Conservation (phyloP, 2,797 vertebrate species). For the Odontamblyopus rebecca region DNA sequence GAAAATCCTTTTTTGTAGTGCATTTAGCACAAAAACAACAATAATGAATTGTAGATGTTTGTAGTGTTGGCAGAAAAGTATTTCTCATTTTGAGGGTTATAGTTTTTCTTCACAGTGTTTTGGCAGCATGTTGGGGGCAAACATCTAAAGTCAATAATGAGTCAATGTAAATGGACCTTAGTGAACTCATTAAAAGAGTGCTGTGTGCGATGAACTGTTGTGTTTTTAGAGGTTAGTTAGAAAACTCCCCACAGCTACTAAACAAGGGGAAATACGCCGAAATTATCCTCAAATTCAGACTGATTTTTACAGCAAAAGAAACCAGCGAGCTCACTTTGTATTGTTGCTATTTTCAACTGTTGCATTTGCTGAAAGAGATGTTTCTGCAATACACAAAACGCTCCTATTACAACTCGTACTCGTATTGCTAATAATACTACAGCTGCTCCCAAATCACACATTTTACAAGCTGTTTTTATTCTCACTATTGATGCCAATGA, state of each 20-base stretch:
- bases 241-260: constrained; percentile 14
- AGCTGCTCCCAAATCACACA: too few relatives aligned
- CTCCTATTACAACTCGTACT: too few relatives aligned
- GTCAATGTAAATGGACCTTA: constrained; percentile 52
- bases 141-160: constrained; percentile 69
- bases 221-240: constrained; percentile 19
- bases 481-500: neutral
- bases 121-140: constrained; percentile 61
- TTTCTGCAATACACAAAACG: too few relatives aligned
- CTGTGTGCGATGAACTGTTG: constrained; percentile 24
- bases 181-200: constrained; percentile 37
- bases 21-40: too few relatives aligned
- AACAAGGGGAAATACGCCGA: constrained; percentile 10
- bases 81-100: neutral
- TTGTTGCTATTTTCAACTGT: neutral
- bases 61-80: neutral
- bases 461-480: too few relatives aligned
- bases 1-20: too few relatives aligned
- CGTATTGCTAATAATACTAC: too few relatives aligned
- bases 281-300: neutral
- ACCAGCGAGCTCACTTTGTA: neutral
- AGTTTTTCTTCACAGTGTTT: constrained; percentile 37
- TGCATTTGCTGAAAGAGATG: neutral
- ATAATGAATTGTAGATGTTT: neutral
- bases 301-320: too few relatives aligned